Evolutionary conservation across 2,888 invertebrate genomes (phyloP).

Genomic region (Pachymerium ferrugineum): DNA sequence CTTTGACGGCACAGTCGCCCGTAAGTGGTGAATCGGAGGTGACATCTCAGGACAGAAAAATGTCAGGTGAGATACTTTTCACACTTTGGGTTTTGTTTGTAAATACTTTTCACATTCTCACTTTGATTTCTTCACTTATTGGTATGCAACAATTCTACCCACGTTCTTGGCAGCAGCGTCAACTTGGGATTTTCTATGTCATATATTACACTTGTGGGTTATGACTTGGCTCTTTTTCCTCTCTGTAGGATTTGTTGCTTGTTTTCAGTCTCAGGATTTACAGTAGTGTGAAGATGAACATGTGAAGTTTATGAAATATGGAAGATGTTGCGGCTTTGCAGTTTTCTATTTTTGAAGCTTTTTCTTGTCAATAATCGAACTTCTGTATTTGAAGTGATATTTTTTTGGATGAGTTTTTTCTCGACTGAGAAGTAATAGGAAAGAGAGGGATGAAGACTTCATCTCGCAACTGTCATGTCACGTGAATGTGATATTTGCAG

Average conservation of each 20-base stretch:
- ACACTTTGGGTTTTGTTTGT: background rate
- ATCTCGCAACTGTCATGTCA: slow-evolving; percentile 1
- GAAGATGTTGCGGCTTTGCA: slow-evolving; percentile 10
- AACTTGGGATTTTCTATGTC: slow-evolving; percentile 7
- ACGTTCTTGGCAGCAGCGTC: slow-evolving; percentile 9
- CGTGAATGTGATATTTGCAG: background rate
- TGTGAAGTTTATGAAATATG: slow-evolving; percentile 8
- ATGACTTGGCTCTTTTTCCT: background rate
- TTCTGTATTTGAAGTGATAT: background rate
- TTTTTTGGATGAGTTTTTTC: background rate
- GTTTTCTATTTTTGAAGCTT: background rate
- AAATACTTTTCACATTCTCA: background rate
- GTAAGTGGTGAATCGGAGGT: slow-evolving; percentile 23
- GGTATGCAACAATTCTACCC: background rate
- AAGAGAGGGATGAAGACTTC: background rate
- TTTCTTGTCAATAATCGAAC: slow-evolving; percentile 25
- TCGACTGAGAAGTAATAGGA: background rate
- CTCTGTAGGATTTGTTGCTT: background rate
- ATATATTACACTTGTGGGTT: background rate
- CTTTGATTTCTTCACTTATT: background rate
- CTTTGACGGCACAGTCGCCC: background rate
- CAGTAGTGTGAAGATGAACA: background rate
- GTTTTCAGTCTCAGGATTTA: background rate
- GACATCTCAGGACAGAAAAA: slow-evolving; percentile 15
- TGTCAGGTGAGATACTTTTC: slow-evolving; percentile 10